A percentile compares a stretch with the other conserved stretches of the same genome.
These are phyloP conservation scores for Pristionchus arcanus DNA, from an alignment of 2,888 invertebrate species.

Conservation along the genomic window DNA sequence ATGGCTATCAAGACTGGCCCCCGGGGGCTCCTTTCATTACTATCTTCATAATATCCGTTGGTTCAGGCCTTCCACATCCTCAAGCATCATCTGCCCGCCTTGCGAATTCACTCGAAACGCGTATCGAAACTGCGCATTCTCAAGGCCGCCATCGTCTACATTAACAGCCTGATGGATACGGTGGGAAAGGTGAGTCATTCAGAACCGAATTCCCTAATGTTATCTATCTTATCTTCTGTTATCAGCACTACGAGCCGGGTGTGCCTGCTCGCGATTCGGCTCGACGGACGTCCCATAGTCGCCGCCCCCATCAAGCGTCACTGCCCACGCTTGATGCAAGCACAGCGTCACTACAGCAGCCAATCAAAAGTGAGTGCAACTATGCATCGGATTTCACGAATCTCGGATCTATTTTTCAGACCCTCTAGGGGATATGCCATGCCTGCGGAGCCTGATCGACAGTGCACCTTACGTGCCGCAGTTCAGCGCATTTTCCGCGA, in stretches of 20 bases:
- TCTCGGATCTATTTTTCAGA: not conserved
- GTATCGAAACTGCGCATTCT: constrained; percentile 76
- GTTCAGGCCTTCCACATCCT: constrained; percentile 72
- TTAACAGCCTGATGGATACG: constrained; percentile 67
- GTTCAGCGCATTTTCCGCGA: not conserved
- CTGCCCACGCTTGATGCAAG: no score
- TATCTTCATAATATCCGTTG: no score
- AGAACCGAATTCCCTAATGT: no score
- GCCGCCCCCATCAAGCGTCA: no score
- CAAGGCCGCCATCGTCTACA: constrained; percentile 75
- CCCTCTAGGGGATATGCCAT: constrained; percentile 54
- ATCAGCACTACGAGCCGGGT: no score
- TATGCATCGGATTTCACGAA: not conserved
- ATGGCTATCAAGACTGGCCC: no score
- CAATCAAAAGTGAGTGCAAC: not conserved
- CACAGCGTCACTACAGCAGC: no score
- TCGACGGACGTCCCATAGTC: no score
- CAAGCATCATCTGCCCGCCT: constrained; percentile 71
- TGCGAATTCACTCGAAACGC: constrained; percentile 73
- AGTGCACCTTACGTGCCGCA: constrained; percentile 60
- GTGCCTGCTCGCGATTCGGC: no score
- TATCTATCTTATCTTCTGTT: no score
- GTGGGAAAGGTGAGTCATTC: constrained; percentile 57
- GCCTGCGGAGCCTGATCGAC: constrained; percentile 62
- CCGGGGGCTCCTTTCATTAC: no score